These are phyloP conservation scores for Cataglyphis hispanica DNA, from an alignment of 1,140 invertebrate genomes.

Conservation along the genomic window DNA sequence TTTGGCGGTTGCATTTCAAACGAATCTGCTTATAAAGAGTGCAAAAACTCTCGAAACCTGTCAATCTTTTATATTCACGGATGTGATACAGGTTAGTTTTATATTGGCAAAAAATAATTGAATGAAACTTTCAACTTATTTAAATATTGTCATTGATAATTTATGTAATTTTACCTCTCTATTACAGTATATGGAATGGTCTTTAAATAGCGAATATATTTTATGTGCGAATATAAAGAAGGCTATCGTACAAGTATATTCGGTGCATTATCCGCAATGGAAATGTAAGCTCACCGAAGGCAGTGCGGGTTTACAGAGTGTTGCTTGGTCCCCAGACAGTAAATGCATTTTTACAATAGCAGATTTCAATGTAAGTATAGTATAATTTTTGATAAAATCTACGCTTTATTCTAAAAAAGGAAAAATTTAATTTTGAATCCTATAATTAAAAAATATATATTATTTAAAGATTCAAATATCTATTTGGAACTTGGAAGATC, in stretches of 20 bases:
- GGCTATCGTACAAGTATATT: constrained; percentile 81
- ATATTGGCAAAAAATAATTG: constrained; percentile 19
- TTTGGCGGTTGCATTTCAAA: constrained; percentile 80
- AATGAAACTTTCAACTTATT: neutral
- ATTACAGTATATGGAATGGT: constrained; percentile 83
- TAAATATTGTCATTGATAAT: constrained; percentile 22
- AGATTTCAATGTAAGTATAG: constrained; percentile 81
- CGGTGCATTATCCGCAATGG: constrained; percentile 80
- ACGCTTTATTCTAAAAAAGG: neutral
- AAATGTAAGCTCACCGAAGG: constrained; percentile 82
- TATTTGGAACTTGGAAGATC: constrained; percentile 80
- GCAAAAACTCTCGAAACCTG: constrained; percentile 71
- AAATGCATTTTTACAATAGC: constrained; percentile 79
- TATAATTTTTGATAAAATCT: neutral
- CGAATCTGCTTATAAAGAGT: constrained; percentile 79
- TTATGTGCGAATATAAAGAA: constrained; percentile 82
- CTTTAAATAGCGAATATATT: constrained; percentile 80
- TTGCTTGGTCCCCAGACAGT: constrained; percentile 81
- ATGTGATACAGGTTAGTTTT: constrained; percentile 83
- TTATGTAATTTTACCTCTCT: constrained; percentile 46
- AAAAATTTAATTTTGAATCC: neutral
- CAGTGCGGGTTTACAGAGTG: constrained; percentile 81
- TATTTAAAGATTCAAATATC: constrained; percentile 81
- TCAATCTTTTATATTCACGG: constrained; percentile 77
- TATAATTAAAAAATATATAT: neutral